These are phyloP conservation scores for Rhagonycha lutea DNA, from an alignment of 2,888 invertebrate genomes.

Conservation along the genomic window DNA sequence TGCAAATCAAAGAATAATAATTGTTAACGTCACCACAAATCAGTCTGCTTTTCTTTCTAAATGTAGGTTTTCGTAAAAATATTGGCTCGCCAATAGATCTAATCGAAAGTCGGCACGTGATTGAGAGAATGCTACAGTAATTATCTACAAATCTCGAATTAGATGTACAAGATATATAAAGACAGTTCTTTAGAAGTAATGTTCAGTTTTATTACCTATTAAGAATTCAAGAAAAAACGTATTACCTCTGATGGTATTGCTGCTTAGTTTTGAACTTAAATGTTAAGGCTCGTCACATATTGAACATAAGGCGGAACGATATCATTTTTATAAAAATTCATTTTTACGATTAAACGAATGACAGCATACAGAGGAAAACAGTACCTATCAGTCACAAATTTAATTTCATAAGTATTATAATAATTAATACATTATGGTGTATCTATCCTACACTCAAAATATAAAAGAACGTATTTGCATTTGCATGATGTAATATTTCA, in stretches of 20 bases:
- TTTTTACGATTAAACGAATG: not conserved
- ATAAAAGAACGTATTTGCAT: not conserved
- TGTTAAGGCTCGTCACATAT: not conserved
- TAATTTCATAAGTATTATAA: not conserved
- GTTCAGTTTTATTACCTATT: not conserved
- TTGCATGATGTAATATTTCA: not conserved
- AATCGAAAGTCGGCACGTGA: not conserved
- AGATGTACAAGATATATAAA: not conserved
- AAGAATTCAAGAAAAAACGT: not conserved
- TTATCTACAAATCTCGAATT: not conserved
- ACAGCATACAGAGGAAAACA: not conserved
- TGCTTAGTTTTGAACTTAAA: not conserved
- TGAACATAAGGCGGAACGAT: not conserved
- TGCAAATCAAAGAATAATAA: not conserved
- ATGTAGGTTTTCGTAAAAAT: not conserved
- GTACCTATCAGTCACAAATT: not conserved
- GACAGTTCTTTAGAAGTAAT: not conserved
- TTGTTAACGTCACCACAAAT: not conserved
- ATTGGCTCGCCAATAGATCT: not conserved
- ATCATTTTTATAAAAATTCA: not conserved
- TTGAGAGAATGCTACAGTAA: not conserved
- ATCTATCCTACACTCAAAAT: not conserved
- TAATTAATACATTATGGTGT: not conserved
- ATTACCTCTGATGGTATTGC: not conserved
- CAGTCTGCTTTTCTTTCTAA: not conserved